Evolutionary conservation across 2,888 invertebrate genomes (phyloP).

Genomic region (Dasypogon diadema): DNA sequence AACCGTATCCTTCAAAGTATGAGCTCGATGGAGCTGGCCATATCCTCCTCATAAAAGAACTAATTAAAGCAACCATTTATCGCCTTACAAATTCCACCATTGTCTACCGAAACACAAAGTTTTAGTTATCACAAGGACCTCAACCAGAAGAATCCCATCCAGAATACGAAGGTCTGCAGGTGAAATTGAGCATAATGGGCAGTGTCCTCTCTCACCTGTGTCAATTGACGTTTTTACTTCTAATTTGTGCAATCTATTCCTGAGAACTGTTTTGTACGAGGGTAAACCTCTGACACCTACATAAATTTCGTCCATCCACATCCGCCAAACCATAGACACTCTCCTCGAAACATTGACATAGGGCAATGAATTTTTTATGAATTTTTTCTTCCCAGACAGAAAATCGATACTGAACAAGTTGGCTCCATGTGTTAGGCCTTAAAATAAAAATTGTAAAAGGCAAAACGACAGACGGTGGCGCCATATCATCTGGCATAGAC

Average conservation of each 20-base stretch:
- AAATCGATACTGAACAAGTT: slow-evolving; percentile 41
- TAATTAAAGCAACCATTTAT: too few relatives aligned
- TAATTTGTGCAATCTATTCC: slow-evolving; percentile 36
- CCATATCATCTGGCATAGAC: not conserved
- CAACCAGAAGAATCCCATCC: too few relatives aligned
- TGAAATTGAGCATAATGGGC: too few relatives aligned
- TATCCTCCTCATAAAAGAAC: too few relatives aligned
- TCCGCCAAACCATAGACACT: not conserved
- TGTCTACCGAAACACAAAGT: too few relatives aligned
- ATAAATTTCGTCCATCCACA: slow-evolving; percentile 19
- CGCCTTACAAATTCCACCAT: too few relatives aligned
- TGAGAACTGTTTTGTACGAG: not conserved
- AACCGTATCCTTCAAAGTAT: too few relatives aligned
- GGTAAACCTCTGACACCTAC: slow-evolving; percentile 8
- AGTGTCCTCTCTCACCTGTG: too few relatives aligned
- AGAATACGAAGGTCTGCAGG: too few relatives aligned
- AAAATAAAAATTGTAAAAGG: slow-evolving; percentile 24
- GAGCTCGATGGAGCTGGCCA: too few relatives aligned
- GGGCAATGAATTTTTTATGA: slow-evolving; percentile 44
- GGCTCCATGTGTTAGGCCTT: slow-evolving; percentile 30
- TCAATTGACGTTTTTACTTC: slow-evolving; percentile 35
- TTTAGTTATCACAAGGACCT: too few relatives aligned
- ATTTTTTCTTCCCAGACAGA: slow-evolving; percentile 36
- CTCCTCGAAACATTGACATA: not conserved
- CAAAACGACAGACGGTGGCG: not conserved